These are phyloP conservation scores for Diadromus collaris DNA, from an alignment of 2,888 invertebrate species.

Conservation along the genomic window DNA sequence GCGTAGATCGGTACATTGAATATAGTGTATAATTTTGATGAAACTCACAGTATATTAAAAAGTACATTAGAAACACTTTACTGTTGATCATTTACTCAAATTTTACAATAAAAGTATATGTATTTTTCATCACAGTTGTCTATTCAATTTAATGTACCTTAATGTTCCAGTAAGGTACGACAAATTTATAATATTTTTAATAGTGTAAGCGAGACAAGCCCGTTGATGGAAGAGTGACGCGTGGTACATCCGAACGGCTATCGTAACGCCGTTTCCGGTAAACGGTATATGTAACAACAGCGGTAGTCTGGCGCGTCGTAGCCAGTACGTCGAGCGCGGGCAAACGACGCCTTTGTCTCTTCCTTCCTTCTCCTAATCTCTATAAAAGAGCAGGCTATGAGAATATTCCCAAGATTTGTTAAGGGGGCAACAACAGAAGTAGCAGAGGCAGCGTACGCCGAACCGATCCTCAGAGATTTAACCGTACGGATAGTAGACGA, in stretches of 20 bases:
- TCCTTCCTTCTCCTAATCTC: constrained; percentile 41
- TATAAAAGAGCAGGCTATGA: constrained; percentile 68
- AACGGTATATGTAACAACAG: constrained; percentile 74
- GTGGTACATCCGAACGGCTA: constrained; percentile 70
- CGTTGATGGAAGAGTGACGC: constrained; percentile 71
- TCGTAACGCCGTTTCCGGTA: constrained; percentile 75
- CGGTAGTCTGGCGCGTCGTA: constrained; percentile 32
- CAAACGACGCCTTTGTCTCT: constrained; percentile 70
- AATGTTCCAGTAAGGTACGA: too few relatives aligned
- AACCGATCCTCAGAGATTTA: constrained; percentile 63
- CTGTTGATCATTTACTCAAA: neutral
- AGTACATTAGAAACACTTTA: neutral
- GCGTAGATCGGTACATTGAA: too few relatives aligned
- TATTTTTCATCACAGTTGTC: constrained; percentile 24
- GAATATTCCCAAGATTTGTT: constrained; percentile 77
- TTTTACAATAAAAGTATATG: neutral
- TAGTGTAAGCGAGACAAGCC: neutral
- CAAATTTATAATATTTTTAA: too few relatives aligned
- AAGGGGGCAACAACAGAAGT: constrained; percentile 51
- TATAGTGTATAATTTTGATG: too few relatives aligned
- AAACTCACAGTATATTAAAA: too few relatives aligned
- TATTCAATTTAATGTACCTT: constrained; percentile 11
- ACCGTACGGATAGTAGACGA: neutral
- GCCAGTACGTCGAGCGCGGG: constrained; percentile 21
- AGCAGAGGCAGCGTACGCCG: constrained; percentile 68